A percentile compares a stretch with the other conserved stretches of the same genome.
phyloP scores from a whole-genome alignment of 1,140 invertebrate genomes.

The Drosophila littoralis region DNA sequence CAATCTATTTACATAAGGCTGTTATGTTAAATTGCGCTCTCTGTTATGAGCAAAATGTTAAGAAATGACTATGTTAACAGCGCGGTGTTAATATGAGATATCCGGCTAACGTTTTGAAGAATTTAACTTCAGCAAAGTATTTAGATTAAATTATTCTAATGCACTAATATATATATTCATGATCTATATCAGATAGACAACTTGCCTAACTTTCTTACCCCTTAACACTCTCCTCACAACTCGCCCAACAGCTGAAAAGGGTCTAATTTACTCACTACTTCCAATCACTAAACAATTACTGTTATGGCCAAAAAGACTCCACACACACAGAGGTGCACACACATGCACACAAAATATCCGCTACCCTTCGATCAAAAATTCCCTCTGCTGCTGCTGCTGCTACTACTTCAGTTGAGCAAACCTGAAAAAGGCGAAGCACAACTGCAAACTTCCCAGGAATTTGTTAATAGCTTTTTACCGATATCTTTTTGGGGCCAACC shows the following conservation, averaged over 20 bases:
- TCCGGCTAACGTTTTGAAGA: no score
- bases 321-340: not conserved
- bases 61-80: not conserved
- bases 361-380: constrained; percentile 42
- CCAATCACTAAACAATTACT: constrained; percentile 19
- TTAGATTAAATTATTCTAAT: no score
- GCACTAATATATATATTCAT: no score
- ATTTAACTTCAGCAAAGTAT: no score
- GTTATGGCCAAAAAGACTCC: not conserved
- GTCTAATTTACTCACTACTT: constrained; percentile 7
- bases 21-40: no score
- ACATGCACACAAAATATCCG: constrained; percentile 34
- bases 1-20: no score
- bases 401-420: constrained; percentile 23
- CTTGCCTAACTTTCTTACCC: no score
- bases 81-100: no score
- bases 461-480: constrained; percentile 83
- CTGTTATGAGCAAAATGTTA: no score
- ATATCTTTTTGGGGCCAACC: constrained; percentile 56
- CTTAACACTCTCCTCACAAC: not conserved
- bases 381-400: constrained; percentile 6
- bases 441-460: constrained; percentile 81
- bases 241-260: not conserved
- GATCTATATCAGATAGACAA: no score
- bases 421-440: constrained; percentile 31